Percentiles rank a stretch among this genome's conserved stretches.
These are phyloP conservation scores for Drosophila lacicola DNA, from an alignment of 2,888 invertebrate species.

Conservation along the genomic window DNA sequence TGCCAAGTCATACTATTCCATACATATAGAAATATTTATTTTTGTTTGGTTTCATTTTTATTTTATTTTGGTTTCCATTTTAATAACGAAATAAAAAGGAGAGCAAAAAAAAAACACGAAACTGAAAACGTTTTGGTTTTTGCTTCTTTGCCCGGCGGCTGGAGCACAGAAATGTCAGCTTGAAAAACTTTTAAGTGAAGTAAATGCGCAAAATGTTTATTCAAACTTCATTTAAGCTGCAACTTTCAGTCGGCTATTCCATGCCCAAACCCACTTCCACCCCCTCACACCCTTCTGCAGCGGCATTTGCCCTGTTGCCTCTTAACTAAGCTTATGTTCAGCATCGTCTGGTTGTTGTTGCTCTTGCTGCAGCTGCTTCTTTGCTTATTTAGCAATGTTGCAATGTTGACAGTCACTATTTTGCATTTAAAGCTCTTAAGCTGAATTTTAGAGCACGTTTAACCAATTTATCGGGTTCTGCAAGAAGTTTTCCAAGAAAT, in stretches of 20 bases:
- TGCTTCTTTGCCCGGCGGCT: constrained; percentile 38
- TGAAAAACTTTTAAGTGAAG: constrained; percentile 76
- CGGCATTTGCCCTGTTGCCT: constrained; percentile 42
- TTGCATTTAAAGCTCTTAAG: constrained; percentile 67
- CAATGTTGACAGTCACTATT: constrained; percentile 52
- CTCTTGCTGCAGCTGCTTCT: constrained; percentile 18
- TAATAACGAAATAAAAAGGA: constrained; percentile 48
- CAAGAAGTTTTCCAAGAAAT: background rate
- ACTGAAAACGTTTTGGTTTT: constrained; percentile 59
- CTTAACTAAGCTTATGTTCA: constrained; percentile 75
- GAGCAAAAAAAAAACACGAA: constrained; percentile 16
- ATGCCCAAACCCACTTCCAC: background rate
- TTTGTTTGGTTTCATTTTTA: constrained; percentile 1
- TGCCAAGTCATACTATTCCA: constrained; percentile 68
- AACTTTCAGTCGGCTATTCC: constrained; percentile 50
- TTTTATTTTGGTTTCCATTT: constrained; percentile 43
- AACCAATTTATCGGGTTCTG: constrained; percentile 45
- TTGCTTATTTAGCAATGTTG: constrained; percentile 50
- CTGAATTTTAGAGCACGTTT: constrained; percentile 43
- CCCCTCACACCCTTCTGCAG: background rate
- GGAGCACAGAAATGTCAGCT: constrained; percentile 68
- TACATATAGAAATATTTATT: constrained; percentile 21
- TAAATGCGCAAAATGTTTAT: constrained; percentile 82
- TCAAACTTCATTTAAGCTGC: constrained; percentile 78
- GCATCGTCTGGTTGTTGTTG: constrained; percentile 49